Evolutionary conservation across 2,113 vertebrate genomes (phyloP).

Genomic region (Nerophis lumbriciformis): DNA sequence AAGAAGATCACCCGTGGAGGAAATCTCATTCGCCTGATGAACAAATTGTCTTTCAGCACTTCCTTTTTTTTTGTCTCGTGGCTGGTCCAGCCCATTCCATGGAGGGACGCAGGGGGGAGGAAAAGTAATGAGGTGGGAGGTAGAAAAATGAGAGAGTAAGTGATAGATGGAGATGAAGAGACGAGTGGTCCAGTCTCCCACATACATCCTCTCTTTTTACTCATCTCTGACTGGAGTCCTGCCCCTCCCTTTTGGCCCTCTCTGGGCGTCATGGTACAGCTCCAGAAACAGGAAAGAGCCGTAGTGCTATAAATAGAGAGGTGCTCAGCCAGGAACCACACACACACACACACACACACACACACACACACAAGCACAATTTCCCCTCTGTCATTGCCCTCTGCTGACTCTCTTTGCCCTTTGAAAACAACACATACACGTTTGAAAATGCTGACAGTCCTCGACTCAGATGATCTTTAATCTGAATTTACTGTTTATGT

Average conservation of each 20-base stretch:
- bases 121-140: constrained; percentile 9
- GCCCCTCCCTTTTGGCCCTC: constrained; percentile 23
- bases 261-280: constrained; percentile 62
- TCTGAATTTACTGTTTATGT: constrained; percentile 6
- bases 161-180: constrained; percentile 6
- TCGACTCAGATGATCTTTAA: no score
- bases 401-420: constrained; percentile 14
- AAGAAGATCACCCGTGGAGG: no score
- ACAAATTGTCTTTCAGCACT: constrained; percentile 11
- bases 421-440: constrained; percentile 27
- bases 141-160: neutral
- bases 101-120: constrained; percentile 37
- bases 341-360: constrained; percentile 34
- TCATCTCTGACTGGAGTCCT: neutral
- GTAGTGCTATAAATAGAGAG: constrained; percentile 70
- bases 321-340: constrained; percentile 63
- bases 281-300: constrained; percentile 72
- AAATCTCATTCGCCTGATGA: neutral
- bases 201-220: constrained; percentile 5
- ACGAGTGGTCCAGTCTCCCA: constrained; percentile 51
- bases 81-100: constrained; percentile 45
- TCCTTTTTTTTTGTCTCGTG: constrained; percentile 11
- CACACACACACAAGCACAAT: constrained; percentile 32
- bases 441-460: constrained; percentile 27
- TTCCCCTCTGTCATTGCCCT: constrained; percentile 49